Evolutionary conservation across 1,140 invertebrate species (phyloP).

Genomic region (Eufriesea mexicana): DNA sequence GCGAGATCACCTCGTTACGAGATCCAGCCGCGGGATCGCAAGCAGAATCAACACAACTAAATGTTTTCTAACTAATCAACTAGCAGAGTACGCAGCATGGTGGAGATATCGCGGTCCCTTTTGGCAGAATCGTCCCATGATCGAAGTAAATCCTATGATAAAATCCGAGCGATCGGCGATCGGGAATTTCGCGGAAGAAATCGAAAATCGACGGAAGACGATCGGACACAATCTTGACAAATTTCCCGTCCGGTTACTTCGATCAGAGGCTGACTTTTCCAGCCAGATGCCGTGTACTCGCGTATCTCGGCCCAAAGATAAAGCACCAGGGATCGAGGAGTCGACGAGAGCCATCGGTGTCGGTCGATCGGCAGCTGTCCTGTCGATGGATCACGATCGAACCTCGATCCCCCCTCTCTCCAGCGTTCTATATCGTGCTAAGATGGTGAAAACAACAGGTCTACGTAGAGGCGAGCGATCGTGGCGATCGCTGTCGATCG

Average conservation of each 20-base stretch:
- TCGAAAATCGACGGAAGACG: no score
- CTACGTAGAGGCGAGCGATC: conserved; percentile 41
- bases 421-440: conserved; percentile 48
- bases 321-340: conserved; percentile 12
- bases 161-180: no score
- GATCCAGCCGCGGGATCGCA: conserved; percentile 52
- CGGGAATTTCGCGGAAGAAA: not conserved
- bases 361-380: not conserved
- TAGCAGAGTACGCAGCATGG: conserved; percentile 54
- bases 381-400: conserved; percentile 2
- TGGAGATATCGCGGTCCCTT: conserved; percentile 41
- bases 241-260: conserved; percentile 26
- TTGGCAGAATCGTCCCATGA: not conserved
- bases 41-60: conserved; percentile 62
- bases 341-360: not conserved
- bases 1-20: conserved; percentile 45
- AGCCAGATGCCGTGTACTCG: conserved; percentile 14
- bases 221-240: no score
- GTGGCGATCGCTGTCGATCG: not conserved
- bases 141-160: conserved; percentile 12
- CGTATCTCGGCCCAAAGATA: conserved; percentile 30
- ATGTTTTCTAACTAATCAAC: conserved; percentile 54
- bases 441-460: conserved; percentile 29
- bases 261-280: not conserved
- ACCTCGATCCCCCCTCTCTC: conserved; percentile 28